A percentile compares a stretch with the other conserved stretches of the same genome.
Conservation (phyloP, 2,888 invertebrate genomes). For the Trachelus iudaicus region DNA sequence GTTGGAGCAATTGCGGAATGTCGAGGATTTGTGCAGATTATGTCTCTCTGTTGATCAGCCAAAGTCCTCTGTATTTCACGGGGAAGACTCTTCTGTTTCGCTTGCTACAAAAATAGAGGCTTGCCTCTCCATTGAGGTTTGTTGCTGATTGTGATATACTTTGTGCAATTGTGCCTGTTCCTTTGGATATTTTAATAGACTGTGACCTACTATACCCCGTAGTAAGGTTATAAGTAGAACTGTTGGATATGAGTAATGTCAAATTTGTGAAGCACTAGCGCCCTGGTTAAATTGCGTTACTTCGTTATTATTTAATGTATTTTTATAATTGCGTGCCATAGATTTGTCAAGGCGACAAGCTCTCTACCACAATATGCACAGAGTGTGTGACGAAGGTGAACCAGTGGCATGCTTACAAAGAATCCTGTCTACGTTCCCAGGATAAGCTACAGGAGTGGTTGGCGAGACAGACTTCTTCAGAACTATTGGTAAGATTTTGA, state of each 20-base stretch:
- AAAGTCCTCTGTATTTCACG: constrained; percentile 72
- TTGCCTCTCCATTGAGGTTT: constrained; percentile 76
- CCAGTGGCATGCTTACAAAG: constrained; percentile 76
- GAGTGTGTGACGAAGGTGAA: constrained; percentile 74
- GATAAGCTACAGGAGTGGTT: constrained; percentile 73
- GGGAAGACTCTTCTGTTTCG: constrained; percentile 66
- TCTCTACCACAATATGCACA: constrained; percentile 75
- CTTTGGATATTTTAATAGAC: no score
- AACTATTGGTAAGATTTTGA: constrained; percentile 5
- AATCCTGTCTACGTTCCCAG: constrained; percentile 74
- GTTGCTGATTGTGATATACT: constrained; percentile 21
- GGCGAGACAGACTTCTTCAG: constrained; percentile 31
- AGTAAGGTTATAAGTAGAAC: no score
- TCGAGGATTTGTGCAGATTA: constrained; percentile 71
- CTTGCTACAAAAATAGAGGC: constrained; percentile 74
- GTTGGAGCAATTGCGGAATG: constrained; percentile 41
- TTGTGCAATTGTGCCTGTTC: no score
- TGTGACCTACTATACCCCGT: no score
- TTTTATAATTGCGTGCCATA: constrained; percentile 65
- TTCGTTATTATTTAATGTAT: background rate
- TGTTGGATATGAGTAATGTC: no score
- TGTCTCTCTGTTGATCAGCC: constrained; percentile 73
- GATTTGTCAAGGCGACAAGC: constrained; percentile 73
- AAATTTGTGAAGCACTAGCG: no score
- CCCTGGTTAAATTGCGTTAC: background rate